A percentile compares a stretch with the other conserved stretches of the same genome.
Evolutionary conservation across 92 coral and sea anemone species (phyloP).

Genomic region (Parazoanthus darwini): DNA sequence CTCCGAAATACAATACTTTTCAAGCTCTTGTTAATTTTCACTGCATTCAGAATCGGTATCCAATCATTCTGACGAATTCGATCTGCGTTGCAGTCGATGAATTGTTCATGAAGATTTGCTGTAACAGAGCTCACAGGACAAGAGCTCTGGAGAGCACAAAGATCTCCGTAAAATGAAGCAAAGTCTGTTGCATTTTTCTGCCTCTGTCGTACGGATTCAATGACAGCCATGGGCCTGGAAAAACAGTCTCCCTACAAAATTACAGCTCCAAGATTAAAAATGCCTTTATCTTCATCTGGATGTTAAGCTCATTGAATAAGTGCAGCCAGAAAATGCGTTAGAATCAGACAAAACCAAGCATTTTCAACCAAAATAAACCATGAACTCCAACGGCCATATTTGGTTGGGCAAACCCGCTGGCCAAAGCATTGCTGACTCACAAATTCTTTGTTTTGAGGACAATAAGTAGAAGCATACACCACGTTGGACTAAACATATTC

Average conservation of each 20-base stretch:
- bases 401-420: constrained; percentile 12
- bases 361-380: constrained; percentile 10
- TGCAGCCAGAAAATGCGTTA: no score
- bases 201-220: constrained; percentile 93
- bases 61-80: constrained; percentile 90
- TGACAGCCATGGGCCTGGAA: constrained; percentile 70
- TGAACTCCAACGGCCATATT: constrained; percentile 48
- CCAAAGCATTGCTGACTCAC: neutral
- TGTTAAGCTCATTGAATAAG: neutral
- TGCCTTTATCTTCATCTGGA: neutral
- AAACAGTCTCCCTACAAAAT: neutral
- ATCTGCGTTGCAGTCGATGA: constrained; percentile 94
- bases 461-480: constrained; percentile 16
- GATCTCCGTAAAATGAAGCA: constrained; percentile 85
- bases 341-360: neutral
- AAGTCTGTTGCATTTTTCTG: constrained; percentile 90
- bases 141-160: constrained; percentile 93
- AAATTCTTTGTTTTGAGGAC: neutral
- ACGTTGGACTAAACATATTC: neutral
- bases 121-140: constrained; percentile 92
- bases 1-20: constrained; percentile 86
- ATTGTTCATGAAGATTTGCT: constrained; percentile 86
- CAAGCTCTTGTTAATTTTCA: constrained; percentile 83
- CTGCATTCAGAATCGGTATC: constrained; percentile 89
- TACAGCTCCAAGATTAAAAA: neutral